phyloP scores from a whole-genome alignment of 2,797 vertebrate species.

The Eidolon dupreanum region DNA sequence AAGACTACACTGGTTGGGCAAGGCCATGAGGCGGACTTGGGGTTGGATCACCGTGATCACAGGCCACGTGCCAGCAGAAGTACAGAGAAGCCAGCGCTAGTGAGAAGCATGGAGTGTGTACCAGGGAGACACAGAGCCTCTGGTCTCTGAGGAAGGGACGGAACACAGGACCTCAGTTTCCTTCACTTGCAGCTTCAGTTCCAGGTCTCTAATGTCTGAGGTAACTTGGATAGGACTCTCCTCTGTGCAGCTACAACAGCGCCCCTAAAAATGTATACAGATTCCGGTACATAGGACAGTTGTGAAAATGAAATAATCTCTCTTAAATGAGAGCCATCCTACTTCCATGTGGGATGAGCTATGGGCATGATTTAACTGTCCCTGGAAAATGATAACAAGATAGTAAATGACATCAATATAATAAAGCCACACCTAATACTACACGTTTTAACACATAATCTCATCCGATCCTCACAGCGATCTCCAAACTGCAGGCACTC shows the following conservation, averaged over 20 bases:
- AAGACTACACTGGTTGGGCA: not conserved
- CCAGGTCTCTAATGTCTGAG: not conserved
- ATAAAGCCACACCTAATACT: not conserved
- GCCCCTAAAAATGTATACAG: not conserved
- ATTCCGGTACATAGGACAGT: fast-evolving
- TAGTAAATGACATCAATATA: not conserved
- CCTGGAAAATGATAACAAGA: not conserved
- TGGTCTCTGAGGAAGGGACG: not conserved
- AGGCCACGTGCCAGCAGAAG: not conserved
- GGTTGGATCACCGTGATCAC: not conserved
- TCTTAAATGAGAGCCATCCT: not conserved
- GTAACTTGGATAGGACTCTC: not conserved
- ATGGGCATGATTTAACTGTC: not conserved
- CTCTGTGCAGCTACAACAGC: not conserved
- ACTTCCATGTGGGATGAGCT: not conserved
- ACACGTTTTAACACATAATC: not conserved
- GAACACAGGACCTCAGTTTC: not conserved
- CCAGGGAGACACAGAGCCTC: not conserved
- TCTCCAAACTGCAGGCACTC: not conserved
- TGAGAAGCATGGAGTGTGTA: not conserved
- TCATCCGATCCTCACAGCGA: not conserved
- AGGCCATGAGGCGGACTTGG: not conserved
- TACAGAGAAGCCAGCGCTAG: not conserved
- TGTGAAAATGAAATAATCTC: not conserved
- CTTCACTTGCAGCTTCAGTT: not conserved